phyloP scores from a whole-genome alignment of 2,113 vertebrate genomes.

The Machaerirhynchus nigripectus region DNA sequence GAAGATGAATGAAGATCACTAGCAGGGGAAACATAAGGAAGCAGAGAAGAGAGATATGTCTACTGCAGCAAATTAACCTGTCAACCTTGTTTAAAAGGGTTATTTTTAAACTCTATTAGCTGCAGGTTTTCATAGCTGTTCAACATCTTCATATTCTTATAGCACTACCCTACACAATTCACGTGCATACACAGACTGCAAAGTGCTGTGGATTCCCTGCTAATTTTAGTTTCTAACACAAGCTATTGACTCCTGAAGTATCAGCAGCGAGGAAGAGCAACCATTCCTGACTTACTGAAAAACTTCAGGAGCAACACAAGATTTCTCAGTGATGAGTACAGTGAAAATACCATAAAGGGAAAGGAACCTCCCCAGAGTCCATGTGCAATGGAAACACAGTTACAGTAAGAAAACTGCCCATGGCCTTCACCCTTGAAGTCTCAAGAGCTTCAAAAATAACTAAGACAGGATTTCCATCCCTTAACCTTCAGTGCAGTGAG shows the following conservation, averaged over 20 bases:
- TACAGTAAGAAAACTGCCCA: not conserved
- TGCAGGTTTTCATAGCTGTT: constrained; percentile 21
- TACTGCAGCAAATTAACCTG: constrained; percentile 64
- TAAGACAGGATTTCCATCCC: not conserved
- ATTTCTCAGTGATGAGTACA: not conserved
- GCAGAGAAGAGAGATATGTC: constrained; percentile 41
- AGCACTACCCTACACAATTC: not conserved
- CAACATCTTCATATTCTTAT: constrained; percentile 38
- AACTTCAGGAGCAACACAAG: not conserved
- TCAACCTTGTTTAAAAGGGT: constrained; percentile 66
- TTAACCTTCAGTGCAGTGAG: not conserved
- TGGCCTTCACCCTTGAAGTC: not conserved
- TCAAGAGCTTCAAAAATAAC: not conserved
- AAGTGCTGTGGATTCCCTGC: not conserved
- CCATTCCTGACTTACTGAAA: not conserved
- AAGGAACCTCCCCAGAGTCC: not conserved
- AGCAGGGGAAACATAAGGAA: constrained; percentile 65
- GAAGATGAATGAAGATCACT: constrained; percentile 67
- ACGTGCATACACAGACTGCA: not conserved
- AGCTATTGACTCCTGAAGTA: not conserved
- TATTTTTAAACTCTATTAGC: constrained; percentile 65
- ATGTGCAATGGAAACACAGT: not conserved
- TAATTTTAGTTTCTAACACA: not conserved
- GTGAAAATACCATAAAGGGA: not conserved
- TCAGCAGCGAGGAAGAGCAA: not conserved